Evolutionary conservation across 2,888 invertebrate genomes (phyloP).

Genomic region (Acanthosoma haemorrhoidale): DNA sequence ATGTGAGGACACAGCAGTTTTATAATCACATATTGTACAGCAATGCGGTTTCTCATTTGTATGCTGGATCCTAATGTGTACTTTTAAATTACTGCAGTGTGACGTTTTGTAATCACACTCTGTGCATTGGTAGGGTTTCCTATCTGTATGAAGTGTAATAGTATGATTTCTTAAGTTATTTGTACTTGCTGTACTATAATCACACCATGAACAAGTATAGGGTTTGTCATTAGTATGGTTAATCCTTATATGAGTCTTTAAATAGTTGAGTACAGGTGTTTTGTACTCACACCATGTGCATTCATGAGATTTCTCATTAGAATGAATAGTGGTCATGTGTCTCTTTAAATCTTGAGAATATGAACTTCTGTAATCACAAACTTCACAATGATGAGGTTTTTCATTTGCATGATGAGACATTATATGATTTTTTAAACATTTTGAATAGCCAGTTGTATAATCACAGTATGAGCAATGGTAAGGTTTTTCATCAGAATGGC

Average conservation of each 20-base stretch:
- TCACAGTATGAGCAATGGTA: background rate
- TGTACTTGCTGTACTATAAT: background rate
- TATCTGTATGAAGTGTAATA: background rate
- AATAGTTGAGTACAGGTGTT: background rate
- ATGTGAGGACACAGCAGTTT: background rate
- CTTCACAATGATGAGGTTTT: background rate
- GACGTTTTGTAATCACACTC: constrained; percentile 13
- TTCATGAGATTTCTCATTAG: background rate
- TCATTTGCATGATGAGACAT: background rate
- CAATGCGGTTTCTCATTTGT: background rate
- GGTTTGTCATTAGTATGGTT: background rate
- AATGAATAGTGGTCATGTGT: background rate
- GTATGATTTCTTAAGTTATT: background rate
- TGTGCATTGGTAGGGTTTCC: background rate
- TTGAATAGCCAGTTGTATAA: background rate
- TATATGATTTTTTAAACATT: background rate
- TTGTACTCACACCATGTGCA: background rate
- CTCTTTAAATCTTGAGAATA: background rate
- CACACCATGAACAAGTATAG: background rate
- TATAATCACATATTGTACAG: background rate
- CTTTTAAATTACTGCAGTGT: background rate
- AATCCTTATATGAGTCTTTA: background rate
- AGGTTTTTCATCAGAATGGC: background rate
- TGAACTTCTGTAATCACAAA: background rate
- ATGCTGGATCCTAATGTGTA: background rate